Percentiles rank a stretch among this genome's conserved stretches.
Evolutionary conservation across 92 coral and sea anemone species (phyloP).

Genomic region (Montipora capitata): DNA sequence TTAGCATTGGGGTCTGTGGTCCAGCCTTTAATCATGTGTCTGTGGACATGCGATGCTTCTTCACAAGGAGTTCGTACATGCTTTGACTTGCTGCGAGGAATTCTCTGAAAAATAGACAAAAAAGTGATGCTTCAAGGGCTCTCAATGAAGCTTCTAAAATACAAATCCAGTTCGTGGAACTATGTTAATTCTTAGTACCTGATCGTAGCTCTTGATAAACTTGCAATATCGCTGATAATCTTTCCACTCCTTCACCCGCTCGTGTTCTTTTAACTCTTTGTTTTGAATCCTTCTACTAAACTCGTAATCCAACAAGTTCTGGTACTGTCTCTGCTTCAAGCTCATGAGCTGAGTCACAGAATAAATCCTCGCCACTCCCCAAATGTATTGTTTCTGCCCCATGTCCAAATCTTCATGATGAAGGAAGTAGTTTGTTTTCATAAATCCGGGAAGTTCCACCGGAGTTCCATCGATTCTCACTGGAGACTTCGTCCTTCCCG

Average conservation of each 20-base stretch:
- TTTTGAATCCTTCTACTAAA: slow-evolving; percentile 86
- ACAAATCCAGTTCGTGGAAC: too few relatives aligned
- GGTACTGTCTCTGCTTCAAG: slow-evolving; percentile 93
- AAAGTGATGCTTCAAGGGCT: too few relatives aligned
- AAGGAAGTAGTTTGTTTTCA: slow-evolving; percentile 85
- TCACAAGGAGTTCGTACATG: slow-evolving; percentile 69
- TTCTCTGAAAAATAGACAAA: slow-evolving; percentile 69
- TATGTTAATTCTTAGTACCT: slow-evolving; percentile 60
- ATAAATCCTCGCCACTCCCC: slow-evolving; percentile 96
- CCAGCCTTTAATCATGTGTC: slow-evolving; percentile 98
- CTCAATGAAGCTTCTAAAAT: too few relatives aligned
- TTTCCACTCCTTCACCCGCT: slow-evolving; percentile 89
- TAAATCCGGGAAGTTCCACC: slow-evolving; percentile 84
- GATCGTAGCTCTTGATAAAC: slow-evolving; percentile 93
- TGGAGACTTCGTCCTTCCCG: slow-evolving; percentile 67
- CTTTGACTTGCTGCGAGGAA: slow-evolving; percentile 82
- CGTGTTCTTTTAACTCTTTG: slow-evolving; percentile 87
- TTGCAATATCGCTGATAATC: slow-evolving; percentile 89
- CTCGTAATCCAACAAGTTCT: slow-evolving; percentile 90
- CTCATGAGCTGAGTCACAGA: slow-evolving; percentile 90
- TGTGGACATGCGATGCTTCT: slow-evolving; percentile 89
- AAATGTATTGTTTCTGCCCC: slow-evolving; percentile 98
- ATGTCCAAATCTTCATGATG: slow-evolving; percentile 86
- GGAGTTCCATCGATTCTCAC: slow-evolving; percentile 86
- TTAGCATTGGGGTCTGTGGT: slow-evolving; percentile 89